These are phyloP conservation scores for Polia nebulosa DNA, from an alignment of 2,888 invertebrate genomes.

Conservation along the genomic window DNA sequence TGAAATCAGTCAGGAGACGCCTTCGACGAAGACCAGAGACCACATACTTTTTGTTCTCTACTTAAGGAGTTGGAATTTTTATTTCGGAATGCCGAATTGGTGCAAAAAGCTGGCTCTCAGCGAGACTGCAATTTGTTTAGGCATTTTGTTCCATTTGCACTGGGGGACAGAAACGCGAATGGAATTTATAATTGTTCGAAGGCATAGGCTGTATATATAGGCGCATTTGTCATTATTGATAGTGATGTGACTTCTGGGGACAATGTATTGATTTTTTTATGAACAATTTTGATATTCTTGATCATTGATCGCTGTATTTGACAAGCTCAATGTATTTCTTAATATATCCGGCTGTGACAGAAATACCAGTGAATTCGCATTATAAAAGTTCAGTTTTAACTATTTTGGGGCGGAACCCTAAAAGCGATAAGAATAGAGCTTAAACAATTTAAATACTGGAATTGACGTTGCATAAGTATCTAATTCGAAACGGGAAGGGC, in stretches of 20 bases:
- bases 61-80: conserved; percentile 90
- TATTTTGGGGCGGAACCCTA: not conserved
- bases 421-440: no score
- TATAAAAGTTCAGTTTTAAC: not conserved
- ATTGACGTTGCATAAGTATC: not conserved
- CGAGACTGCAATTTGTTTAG: conserved; percentile 88
- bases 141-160: conserved; percentile 88
- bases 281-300: no score
- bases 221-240: conserved; percentile 61
- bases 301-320: no score
- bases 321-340: no score
- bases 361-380: not conserved
- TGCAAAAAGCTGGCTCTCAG: conserved; percentile 88
- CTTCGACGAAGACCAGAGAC: conserved; percentile 81
- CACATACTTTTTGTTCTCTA: conserved; percentile 79
- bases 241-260: conserved; percentile 25
- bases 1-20: conserved; percentile 73
- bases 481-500: conserved; percentile 1
- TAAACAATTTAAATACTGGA: not conserved
- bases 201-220: conserved; percentile 77
- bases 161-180: conserved; percentile 74
- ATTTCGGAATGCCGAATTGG: conserved; percentile 91
- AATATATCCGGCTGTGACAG: not conserved
- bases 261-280: not conserved
- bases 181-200: conserved; percentile 82